phyloP scores from a whole-genome alignment of 37 sponge, comb jelly and placozoan species.

The Halisarca cf. caerulea region DNA sequence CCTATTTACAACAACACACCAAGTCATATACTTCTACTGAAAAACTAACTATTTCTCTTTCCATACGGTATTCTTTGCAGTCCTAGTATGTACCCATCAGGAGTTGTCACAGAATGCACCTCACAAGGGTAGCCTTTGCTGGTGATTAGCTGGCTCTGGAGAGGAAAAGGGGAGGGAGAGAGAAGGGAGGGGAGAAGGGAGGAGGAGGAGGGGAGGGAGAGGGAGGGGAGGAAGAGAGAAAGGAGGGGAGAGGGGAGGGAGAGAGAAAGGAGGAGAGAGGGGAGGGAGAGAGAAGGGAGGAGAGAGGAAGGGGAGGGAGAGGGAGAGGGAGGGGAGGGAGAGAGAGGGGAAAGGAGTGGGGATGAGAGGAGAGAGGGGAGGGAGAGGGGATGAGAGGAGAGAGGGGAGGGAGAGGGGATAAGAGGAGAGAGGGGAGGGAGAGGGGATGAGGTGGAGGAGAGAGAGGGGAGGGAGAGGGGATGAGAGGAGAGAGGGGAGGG shows the following conservation, averaged over 20 bases:
- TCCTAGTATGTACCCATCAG: conserved; percentile 88
- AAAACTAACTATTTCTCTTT: neutral
- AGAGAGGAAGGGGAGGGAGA: neutral
- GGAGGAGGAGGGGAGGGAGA: conserved; percentile 14
- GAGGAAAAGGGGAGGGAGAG: neutral
- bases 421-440: neutral
- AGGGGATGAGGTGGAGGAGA: neutral
- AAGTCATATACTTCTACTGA: no score
- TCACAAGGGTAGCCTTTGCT: conserved; percentile 89
- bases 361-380: neutral
- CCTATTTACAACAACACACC: no score
- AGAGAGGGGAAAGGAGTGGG: conserved; percentile 2
- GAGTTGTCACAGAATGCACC: conserved; percentile 76
- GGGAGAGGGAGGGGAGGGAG: neutral
- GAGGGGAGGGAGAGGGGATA: conserved; percentile 2
- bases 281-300: conserved; percentile 20
- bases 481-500: conserved; percentile 20
- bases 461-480: no score
- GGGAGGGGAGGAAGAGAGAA: neutral
- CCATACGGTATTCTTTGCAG: conserved; percentile 87
- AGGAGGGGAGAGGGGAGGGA: neutral
- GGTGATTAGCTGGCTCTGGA: conserved; percentile 76
- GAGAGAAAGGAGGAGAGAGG: neutral
- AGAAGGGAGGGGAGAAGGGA: conserved; percentile 10
- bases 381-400: no score